Conservation (phyloP, 2,888 invertebrate genomes). For the Lithosia quadra region DNA sequence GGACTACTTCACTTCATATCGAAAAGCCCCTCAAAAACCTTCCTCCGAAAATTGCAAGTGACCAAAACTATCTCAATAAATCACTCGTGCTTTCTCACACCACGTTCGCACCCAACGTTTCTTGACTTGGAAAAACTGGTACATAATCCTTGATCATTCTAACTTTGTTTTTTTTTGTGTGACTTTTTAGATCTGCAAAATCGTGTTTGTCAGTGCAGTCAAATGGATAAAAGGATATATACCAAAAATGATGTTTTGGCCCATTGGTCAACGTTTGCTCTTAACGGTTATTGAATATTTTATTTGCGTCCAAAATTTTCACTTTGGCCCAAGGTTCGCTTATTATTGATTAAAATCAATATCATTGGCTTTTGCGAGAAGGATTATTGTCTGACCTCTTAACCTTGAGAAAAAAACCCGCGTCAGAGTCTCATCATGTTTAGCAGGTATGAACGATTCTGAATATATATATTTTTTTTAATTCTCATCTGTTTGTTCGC, state of each 20-base stretch:
- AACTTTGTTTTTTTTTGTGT: conserved; percentile 22
- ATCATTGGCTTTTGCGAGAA: no score
- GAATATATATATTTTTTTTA: no score
- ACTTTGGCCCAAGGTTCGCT: no score
- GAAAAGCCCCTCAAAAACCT: background rate
- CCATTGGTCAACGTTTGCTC: background rate
- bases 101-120: conserved; percentile 16
- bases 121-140: conserved; percentile 26
- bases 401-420: no score
- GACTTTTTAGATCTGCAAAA: conserved; percentile 45
- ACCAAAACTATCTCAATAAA: conserved; percentile 10
- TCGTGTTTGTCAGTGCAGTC: background rate
- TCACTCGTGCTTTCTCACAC: conserved; percentile 10
- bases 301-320: background rate
- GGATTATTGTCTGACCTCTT: no score
- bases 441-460: no score
- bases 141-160: conserved; percentile 31
- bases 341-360: no score
- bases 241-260: background rate
- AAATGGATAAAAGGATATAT: background rate
- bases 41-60: conserved; percentile 10
- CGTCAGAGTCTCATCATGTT: no score
- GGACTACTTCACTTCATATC: background rate
- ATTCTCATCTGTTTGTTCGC: no score
- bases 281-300: background rate